A percentile compares a stretch with the other conserved stretches of the same genome.
These are phyloP conservation scores for Calidris pugnax DNA, from an alignment of 2,113 vertebrate genomes.

Conservation along the genomic window DNA sequence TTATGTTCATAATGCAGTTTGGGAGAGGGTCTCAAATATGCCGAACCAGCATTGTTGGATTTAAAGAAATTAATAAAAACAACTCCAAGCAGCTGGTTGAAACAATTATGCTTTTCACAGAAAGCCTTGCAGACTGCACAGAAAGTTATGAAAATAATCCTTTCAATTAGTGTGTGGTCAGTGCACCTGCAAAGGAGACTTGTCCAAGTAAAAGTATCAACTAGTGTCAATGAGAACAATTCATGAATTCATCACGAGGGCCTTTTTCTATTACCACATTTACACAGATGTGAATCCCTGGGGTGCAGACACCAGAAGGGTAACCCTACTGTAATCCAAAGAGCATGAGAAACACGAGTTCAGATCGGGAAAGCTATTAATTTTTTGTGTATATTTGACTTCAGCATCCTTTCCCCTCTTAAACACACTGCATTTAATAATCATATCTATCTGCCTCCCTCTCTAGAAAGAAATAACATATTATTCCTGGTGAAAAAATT, in stretches of 20 bases:
- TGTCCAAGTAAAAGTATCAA: constrained; percentile 78
- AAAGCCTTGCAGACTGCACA: constrained; percentile 78
- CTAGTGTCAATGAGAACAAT: constrained; percentile 79
- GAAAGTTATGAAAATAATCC: constrained; percentile 87
- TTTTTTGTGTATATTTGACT: constrained; percentile 70
- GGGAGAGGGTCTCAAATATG: constrained; percentile 66
- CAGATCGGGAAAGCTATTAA: constrained; percentile 75
- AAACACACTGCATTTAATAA: constrained; percentile 47
- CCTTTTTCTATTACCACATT: constrained; percentile 75
- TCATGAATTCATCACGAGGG: constrained; percentile 76
- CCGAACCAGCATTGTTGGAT: constrained; percentile 72
- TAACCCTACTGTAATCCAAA: constrained; percentile 74
- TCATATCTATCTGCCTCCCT: constrained; percentile 30
- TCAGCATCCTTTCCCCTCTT: constrained; percentile 49
- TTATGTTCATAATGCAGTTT: constrained; percentile 26
- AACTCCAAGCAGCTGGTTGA: constrained; percentile 78
- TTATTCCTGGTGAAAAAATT: constrained; percentile 52
- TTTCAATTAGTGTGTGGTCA: constrained; percentile 86
- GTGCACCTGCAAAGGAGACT: constrained; percentile 82
- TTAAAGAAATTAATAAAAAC: constrained; percentile 80
- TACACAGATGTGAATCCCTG: constrained; percentile 82
- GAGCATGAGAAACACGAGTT: constrained; percentile 77
- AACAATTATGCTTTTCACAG: constrained; percentile 81
- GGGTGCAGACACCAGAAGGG: constrained; percentile 75
- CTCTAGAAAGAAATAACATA: constrained; percentile 37